A percentile compares a stretch with the other conserved stretches of the same genome.
These are phyloP conservation scores for Myiagra hebetior DNA, from an alignment of 2,113 vertebrate genomes.

Conservation along the genomic window DNA sequence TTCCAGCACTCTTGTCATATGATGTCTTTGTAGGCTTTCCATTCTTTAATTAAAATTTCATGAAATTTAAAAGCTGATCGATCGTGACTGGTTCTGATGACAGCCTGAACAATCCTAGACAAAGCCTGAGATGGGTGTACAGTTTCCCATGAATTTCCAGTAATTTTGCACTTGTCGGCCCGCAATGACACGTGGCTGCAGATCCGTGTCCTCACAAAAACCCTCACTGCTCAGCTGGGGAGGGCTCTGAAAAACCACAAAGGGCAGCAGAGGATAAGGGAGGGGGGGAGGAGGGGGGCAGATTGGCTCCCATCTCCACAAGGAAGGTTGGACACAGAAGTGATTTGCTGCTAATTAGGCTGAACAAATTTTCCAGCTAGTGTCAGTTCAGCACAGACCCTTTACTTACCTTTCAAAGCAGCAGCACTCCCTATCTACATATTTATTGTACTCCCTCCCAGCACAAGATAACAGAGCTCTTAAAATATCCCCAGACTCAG, in stretches of 20 bases:
- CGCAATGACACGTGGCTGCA: neutral
- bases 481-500: conserved; percentile 13
- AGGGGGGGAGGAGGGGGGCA: too few relatives aligned
- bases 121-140: neutral
- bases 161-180: neutral
- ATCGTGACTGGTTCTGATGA: neutral
- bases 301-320: neutral
- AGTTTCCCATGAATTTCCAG: neutral
- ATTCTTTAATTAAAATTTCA: conserved; percentile 50
- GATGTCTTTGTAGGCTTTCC: neutral
- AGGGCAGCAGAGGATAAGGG: neutral
- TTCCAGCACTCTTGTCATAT: conserved; percentile 33
- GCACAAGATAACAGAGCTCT: neutral
- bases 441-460: neutral
- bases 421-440: neutral
- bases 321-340: neutral
- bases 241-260: neutral
- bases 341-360: conserved; percentile 49
- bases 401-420: neutral
- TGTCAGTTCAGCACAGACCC: neutral
- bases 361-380: conserved; percentile 23
- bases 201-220: neutral
- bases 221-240: neutral
- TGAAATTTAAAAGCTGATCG: conserved; percentile 27
- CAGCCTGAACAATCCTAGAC: neutral